These are phyloP conservation scores for Dinocampus coccinellae DNA, from an alignment of 2,888 invertebrate genomes.

Conservation along the genomic window DNA sequence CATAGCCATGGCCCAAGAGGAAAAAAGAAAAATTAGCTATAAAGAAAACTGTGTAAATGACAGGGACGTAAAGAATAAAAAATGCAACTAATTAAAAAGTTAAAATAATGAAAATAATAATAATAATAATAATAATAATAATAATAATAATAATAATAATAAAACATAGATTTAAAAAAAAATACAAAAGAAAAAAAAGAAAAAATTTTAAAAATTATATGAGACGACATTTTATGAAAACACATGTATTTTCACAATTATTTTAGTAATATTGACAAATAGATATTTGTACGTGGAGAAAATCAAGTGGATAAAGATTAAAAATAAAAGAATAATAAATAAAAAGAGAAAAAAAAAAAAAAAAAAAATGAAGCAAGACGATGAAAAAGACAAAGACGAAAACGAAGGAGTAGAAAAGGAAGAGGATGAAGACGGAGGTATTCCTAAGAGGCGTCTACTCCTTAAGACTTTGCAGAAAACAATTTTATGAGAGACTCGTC, in stretches of 20 bases:
- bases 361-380: slow-evolving; percentile 4
- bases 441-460: slow-evolving; percentile 10
- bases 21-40: background rate
- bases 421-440: slow-evolving; percentile 9
- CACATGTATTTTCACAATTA: background rate
- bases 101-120: background rate
- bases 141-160: background rate
- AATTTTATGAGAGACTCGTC: slow-evolving; percentile 25
- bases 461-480: slow-evolving; percentile 19
- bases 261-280: background rate
- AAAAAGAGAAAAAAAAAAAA: slow-evolving; percentile 16
- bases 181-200: too few species aligned
- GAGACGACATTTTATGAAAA: background rate
- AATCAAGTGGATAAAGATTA: background rate
- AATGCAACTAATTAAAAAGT: background rate
- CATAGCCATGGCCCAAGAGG: slow-evolving; percentile 15
- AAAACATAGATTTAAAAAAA: background rate
- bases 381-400: too few species aligned
- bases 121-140: background rate
- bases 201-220: background rate
- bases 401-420: slow-evolving; percentile 22
- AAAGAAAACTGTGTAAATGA: slow-evolving; percentile 6
- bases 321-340: slow-evolving; percentile 4
- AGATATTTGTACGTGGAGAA: background rate
- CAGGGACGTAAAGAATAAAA: slow-evolving; percentile 10